A percentile compares a stretch with the other conserved stretches of the same genome.
Evolutionary conservation across 2,888 invertebrate genomes (phyloP).

Genomic region (Therioaphis trifolii): DNA sequence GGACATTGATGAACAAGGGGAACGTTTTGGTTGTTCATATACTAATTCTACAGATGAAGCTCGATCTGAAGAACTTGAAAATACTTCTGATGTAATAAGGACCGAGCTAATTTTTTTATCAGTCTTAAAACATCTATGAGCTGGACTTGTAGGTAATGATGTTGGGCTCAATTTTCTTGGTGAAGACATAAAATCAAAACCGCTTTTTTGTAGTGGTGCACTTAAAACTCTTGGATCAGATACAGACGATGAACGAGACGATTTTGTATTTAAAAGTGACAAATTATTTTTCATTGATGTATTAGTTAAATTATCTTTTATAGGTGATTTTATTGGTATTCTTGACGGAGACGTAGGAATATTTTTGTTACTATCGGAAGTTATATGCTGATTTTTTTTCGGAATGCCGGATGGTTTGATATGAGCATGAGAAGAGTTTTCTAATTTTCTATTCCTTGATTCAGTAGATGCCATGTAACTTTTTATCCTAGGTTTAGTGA

Average conservation of each 20-base stretch:
- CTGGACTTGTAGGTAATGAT: conserved; percentile 52
- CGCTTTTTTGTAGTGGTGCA: conserved; percentile 42
- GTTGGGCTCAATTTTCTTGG: conserved; percentile 36
- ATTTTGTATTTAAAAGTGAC: conserved; percentile 26
- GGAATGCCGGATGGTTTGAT: background rate
- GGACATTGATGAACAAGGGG: conserved; percentile 54
- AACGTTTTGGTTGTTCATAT: conserved; percentile 56
- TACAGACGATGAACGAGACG: conserved; percentile 30
- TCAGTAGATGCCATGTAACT: conserved; percentile 75
- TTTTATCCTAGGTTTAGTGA: conserved; percentile 52
- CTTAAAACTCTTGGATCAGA: conserved; percentile 38
- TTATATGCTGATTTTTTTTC: background rate
- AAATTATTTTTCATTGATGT: conserved; percentile 19
- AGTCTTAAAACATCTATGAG: conserved; percentile 31
- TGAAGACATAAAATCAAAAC: conserved; percentile 44
- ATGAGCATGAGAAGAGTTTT: background rate
- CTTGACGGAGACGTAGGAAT: background rate
- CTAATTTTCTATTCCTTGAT: conserved; percentile 72
- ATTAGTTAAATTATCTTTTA: conserved; percentile 30
- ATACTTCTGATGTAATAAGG: conserved; percentile 53
- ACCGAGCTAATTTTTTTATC: conserved; percentile 45
- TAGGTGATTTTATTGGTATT: conserved; percentile 37
- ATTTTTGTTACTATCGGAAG: background rate
- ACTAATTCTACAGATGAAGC: conserved; percentile 44
- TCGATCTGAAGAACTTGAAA: conserved; percentile 41